Evolutionary conservation across 2,113 vertebrate species (phyloP).

Genomic region (Anoura caudifer): DNA sequence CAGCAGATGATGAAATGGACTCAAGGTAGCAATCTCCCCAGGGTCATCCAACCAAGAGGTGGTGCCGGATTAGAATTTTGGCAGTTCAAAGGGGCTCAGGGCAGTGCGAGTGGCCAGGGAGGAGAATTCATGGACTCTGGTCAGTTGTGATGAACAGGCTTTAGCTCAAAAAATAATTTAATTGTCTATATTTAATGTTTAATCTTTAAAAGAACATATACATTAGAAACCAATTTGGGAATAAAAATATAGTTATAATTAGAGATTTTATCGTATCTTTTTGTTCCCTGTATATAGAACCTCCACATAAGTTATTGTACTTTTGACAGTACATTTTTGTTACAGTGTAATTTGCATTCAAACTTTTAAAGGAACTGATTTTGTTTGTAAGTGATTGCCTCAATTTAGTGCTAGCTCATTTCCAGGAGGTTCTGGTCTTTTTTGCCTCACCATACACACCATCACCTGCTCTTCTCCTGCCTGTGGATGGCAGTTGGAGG

Average conservation of each 20-base stretch:
- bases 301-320: background rate
- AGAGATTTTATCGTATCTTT: background rate
- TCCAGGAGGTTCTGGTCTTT: background rate
- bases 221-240: background rate
- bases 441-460: background rate
- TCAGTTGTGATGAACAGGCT: no score
- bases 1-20: background rate
- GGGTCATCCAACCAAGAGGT: background rate
- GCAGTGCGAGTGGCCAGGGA: no score
- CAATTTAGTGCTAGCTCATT: background rate
- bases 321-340: background rate
- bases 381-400: background rate
- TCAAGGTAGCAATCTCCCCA: background rate
- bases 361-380: background rate
- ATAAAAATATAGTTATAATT: background rate
- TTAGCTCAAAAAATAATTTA: background rate
- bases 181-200: background rate
- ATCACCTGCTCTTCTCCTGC: background rate
- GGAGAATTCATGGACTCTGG: no score
- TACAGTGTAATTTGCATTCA: background rate
- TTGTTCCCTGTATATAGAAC: background rate
- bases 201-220: background rate
- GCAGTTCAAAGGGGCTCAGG: no score
- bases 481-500: background rate
- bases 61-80: background rate